Evolutionary conservation across 2,113 vertebrate genomes (phyloP).

Genomic region (Poeciliopsis prolifica): DNA sequence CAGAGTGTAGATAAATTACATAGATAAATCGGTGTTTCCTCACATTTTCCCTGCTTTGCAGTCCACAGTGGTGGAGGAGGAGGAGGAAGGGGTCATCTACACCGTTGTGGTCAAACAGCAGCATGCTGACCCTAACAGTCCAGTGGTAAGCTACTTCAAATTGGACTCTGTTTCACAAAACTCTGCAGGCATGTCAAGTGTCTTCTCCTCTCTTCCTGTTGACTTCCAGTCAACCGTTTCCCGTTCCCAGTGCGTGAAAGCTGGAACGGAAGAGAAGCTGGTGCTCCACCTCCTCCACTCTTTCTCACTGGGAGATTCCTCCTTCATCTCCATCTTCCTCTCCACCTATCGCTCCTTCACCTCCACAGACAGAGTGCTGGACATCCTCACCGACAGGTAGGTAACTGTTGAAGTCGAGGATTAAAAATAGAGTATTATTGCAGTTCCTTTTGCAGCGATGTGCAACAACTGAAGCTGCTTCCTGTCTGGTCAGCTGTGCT

Average conservation of each 20-base stretch:
- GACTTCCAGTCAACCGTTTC: conserved; percentile 49
- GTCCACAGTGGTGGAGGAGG: conserved; percentile 81
- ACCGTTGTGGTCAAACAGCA: conserved; percentile 80
- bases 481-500: background rate
- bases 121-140: conserved; percentile 36
- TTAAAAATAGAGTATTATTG: background rate
- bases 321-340: conserved; percentile 86
- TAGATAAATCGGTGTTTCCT: background rate
- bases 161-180: background rate
- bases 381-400: conserved; percentile 85
- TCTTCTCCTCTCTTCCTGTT: background rate
- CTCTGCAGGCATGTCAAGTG: background rate
- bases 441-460: background rate
- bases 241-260: conserved; percentile 81
- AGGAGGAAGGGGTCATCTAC: conserved; percentile 85
- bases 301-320: conserved; percentile 79
- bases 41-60: conserved; percentile 28
- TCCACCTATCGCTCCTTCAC: conserved; percentile 89
- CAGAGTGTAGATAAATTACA: background rate
- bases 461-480: conserved; percentile 5
- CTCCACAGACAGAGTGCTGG: conserved; percentile 79
- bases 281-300: conserved; percentile 87
- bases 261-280: conserved; percentile 86
- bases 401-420: too few relatives aligned
- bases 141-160: conserved; percentile 48